Evolutionary conservation across 2,888 invertebrate species (phyloP), one percentile per base, ranked within the genome.

Genomic region (Caenorhabditis sinica): DNA sequence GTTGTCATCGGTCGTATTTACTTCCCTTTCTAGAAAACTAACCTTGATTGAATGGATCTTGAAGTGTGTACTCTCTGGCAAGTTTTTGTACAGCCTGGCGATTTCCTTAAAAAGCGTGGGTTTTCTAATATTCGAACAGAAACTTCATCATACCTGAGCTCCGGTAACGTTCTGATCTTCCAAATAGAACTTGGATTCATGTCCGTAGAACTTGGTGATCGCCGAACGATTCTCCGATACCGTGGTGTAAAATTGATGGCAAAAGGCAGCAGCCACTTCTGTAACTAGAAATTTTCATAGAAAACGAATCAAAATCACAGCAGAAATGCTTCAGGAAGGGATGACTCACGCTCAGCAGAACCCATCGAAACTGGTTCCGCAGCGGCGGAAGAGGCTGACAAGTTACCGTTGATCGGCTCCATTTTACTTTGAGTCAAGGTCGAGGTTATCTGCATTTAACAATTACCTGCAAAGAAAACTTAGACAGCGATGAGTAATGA

Each of bases 131-230:
- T 1, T 23, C 20, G 1, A n/a, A 15, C 65, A n/a, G 28, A 28
- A 5, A 33, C 28, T n/a, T 23, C 1, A 25, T 1, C 43, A 9
- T 25, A 88, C 89, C 80, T 87, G 69, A n/a, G 87, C 73, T 40
- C 89, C 89, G 17, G 72, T 82, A 9, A 83, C 87, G 33, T 40
- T 63, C 20, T 69, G 23, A 23, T 85, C 89, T n/a, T 86, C 82
- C 36, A 86, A 80, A 23, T 86, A 73, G 45, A 88, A 82, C 25
- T 79, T 73, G 1, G 89, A 88, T 68, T 88, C 88, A 60, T 87
- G 85, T 15, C 89, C 86, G 58, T 87, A 89, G 66, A 86, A 89
- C 43, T 73, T 86, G 65, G 81, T 71, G 9, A 82, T 77, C 17
- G 49, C 36, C 3, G 28, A 20, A n/a, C 85, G 82, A 11, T 61